Base-by-base conservation (phyloP, 2,113 vertebrate genomes). In the Thunnus maccoyii region DNA sequence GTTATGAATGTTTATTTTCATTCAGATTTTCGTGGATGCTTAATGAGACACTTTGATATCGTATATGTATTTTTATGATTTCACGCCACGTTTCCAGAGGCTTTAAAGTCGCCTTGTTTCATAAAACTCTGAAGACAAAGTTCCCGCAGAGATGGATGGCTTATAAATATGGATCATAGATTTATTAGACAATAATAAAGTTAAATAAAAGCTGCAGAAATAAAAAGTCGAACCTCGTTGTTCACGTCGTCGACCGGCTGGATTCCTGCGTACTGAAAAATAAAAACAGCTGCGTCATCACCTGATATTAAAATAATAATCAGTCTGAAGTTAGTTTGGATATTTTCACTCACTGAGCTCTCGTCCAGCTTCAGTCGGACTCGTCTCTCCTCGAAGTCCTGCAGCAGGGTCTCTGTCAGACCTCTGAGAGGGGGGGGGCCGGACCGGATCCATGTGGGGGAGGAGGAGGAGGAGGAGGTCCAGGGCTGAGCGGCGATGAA, bases 261-360 rank as follows among this genome's bases (percentile, higher is more conserved):
- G 13, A 97, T 98, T 71, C 96, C 96, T 36, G 96, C 97, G 0
- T 98, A 97, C 97, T 97, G 91, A 58, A 9, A 72, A 22, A 72
- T 7, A 72, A 30, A 51, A 3, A 36, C 36, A 36, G 5, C 36
- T 36, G 36, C 27, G 2, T 30, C 27, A 36, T 50, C 27, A 14
- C 15, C 27, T 52, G 16, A 36, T 30, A 30, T 30, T 30, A 30
- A 30, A 30, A 4, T 30, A 3, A 30, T 4, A 30, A 30, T 22
- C 3, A 30, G 27, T 30, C 27, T 30, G 27, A 30, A 4, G 22
- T 22, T 30, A 3, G 27, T 3, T 30, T 30, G 27, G 27, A 30
- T 30, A 13, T 15, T n/a, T n/a, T 36, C 4, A 56, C 95, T 93
- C 57, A 95, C 95, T 3, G 92, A 62, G 11, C 62, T 84, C 22